Conservation (phyloP, 2,797 vertebrate genomes). For the Phataginus tricuspis region DNA sequence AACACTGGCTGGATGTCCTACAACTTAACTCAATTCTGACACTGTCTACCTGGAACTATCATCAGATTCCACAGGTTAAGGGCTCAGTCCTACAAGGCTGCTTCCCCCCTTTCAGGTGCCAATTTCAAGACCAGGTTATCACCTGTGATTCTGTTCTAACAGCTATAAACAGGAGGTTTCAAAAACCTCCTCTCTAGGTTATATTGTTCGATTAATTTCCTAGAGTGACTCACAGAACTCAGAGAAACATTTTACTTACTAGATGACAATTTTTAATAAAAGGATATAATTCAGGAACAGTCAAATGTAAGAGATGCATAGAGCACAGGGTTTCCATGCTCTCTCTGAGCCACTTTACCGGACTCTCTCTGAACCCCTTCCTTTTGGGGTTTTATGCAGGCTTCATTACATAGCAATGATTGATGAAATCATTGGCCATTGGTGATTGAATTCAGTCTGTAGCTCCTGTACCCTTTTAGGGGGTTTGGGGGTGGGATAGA, state of each 20-base stretch:
- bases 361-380: not conserved
- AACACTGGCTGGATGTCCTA: not conserved
- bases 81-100: not conserved
- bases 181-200: not conserved
- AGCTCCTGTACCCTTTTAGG: not conserved
- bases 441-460: not conserved
- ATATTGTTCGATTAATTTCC: not conserved
- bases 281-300: not conserved
- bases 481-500: not conserved
- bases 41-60: not conserved
- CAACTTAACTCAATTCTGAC: not conserved
- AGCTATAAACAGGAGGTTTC: not conserved
- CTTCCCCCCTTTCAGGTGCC: not conserved
- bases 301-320: not conserved
- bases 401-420: not conserved
- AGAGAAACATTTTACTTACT: not conserved
- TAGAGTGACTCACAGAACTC: not conserved
- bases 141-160: not conserved
- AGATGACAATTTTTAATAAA: not conserved
- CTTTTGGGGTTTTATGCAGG: not conserved
- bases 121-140: not conserved
- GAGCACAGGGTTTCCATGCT: not conserved
- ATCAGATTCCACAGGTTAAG: not conserved
- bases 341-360: not conserved
- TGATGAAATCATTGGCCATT: not conserved